Percentiles rank a stretch among this genome's conserved stretches.
Evolutionary conservation across 2,888 invertebrate genomes (phyloP).

Genomic region (Melinopterus prodromus): DNA sequence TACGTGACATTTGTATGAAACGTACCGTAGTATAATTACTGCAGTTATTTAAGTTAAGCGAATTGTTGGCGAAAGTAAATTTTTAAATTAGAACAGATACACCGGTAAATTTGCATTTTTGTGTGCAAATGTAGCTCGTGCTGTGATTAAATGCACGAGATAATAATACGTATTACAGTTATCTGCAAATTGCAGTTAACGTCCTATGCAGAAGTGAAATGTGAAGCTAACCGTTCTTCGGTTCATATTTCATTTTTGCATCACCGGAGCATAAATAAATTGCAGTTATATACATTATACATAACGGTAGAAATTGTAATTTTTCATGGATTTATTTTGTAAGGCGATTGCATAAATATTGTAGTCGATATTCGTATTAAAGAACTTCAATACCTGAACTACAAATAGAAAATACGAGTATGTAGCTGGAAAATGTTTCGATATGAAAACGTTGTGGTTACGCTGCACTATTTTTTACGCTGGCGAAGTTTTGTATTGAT

Average conservation of each 20-base stretch:
- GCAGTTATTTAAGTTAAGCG: no score
- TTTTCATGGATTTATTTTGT: neutral
- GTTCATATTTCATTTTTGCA: conserved; percentile 4
- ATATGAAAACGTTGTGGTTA: no score
- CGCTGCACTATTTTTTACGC: no score
- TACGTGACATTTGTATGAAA: neutral
- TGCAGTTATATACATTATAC: neutral
- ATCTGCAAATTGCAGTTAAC: conserved; percentile 4
- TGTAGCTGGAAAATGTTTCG: no score
- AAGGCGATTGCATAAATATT: neutral
- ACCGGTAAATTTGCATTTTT: neutral
- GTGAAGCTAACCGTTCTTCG: neutral
- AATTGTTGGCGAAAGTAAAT: no score
- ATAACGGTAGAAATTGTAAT: neutral
- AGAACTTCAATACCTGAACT: no score
- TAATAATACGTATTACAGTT: neutral
- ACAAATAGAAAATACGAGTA: no score
- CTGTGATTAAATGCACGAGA: neutral
- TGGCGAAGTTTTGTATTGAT: no score
- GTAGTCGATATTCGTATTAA: no score
- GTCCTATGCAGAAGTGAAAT: neutral
- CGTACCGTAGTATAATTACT: neutral
- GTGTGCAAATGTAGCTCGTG: neutral
- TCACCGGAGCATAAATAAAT: neutral
- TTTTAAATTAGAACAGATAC: neutral